These are phyloP conservation scores for Strix occidentalis DNA, from an alignment of 2,797 vertebrate species.

Conservation along the genomic window DNA sequence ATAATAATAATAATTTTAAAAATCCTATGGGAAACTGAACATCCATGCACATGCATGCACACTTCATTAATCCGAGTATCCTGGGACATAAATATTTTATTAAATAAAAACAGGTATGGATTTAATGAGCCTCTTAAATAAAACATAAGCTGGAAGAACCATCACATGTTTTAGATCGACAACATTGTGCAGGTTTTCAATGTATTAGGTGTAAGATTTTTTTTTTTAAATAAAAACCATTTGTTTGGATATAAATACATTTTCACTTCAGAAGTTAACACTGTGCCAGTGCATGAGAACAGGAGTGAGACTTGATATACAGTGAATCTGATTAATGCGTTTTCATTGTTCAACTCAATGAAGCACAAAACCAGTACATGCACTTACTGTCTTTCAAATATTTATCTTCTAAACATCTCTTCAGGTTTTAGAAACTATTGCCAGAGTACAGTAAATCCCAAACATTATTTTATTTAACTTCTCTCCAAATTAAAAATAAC, in stretches of 20 bases:
- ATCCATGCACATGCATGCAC: neutral
- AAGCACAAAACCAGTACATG: neutral
- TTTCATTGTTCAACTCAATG: neutral
- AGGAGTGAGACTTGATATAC: neutral
- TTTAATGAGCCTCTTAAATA: constrained; percentile 33
- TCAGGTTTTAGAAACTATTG: neutral
- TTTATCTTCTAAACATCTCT: neutral
- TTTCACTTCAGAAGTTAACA: neutral
- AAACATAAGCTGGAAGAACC: constrained; percentile 18
- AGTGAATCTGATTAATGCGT: neutral
- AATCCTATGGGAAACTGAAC: neutral
- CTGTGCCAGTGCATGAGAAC: neutral
- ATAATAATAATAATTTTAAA: neutral
- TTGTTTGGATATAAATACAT: constrained; percentile 9
- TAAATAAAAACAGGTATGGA: constrained; percentile 52
- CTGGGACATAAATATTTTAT: neutral
- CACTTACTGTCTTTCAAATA: neutral
- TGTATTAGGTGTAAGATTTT: constrained; percentile 20
- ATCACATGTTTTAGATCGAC: constrained; percentile 46
- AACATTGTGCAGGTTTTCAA: neutral
- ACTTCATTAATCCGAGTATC: constrained; percentile 40
- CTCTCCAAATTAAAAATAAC: neutral
- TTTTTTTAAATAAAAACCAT: constrained; percentile 14
- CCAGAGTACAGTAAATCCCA: neutral
- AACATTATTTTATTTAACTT: neutral